A percentile compares a stretch with the other conserved stretches of the same genome.
Evolutionary conservation across 2,888 invertebrate genomes (phyloP).

Genomic region (Scrobipalpa atriplicella): DNA sequence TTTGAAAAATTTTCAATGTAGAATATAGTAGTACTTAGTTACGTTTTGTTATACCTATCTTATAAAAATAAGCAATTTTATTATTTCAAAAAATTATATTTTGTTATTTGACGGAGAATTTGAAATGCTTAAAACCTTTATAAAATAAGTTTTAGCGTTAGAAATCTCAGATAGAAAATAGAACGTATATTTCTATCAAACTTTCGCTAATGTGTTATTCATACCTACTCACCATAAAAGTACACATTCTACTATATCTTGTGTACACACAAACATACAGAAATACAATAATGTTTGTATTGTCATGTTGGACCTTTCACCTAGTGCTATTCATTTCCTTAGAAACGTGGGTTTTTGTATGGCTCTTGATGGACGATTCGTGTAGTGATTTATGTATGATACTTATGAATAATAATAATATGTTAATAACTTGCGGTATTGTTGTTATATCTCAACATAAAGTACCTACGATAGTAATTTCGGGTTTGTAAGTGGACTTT

Average conservation of each 20-base stretch:
- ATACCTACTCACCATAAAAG: constrained; percentile 5
- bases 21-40: no score
- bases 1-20: neutral
- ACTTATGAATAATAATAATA: neutral
- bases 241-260: neutral
- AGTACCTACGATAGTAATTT: no score
- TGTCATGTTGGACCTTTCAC: constrained; percentile 29
- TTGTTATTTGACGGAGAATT: no score
- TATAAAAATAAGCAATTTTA: no score
- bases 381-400: constrained; percentile 10
- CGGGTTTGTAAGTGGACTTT: neutral
- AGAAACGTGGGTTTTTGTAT: constrained; percentile 14
- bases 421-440: neutral
- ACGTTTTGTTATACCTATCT: no score
- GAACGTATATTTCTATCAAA: neutral
- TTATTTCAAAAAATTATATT: no score
- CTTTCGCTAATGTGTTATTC: constrained; percentile 31
- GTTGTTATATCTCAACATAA: no score
- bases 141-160: no score
- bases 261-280: neutral
- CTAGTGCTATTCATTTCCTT: constrained; percentile 24
- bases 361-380: neutral
- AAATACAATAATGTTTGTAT: constrained; percentile 2
- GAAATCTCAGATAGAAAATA: neutral
- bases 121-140: no score